phyloP scores from a whole-genome alignment of 2,888 invertebrate genomes.

The Temnothorax rugatulus region DNA sequence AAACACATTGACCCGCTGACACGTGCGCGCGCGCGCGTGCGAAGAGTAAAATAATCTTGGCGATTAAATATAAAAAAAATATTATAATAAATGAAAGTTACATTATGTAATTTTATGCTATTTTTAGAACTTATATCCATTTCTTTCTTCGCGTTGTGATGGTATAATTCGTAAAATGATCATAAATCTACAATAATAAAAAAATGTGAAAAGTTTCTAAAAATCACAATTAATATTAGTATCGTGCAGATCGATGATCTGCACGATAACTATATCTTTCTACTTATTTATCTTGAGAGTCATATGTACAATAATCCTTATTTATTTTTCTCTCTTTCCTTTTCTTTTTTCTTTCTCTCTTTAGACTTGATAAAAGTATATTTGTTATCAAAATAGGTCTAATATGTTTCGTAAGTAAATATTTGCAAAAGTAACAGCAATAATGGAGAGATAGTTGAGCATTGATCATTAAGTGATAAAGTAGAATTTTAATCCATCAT shows the following conservation, averaged over 20 bases:
- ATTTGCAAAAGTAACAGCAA: neutral
- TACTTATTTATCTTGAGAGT: neutral
- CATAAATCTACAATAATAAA: neutral
- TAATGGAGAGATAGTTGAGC: neutral
- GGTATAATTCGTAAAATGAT: neutral
- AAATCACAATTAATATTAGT: neutral
- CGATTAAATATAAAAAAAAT: neutral
- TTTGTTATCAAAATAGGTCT: neutral
- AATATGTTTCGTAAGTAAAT: neutral
- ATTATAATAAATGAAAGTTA: neutral
- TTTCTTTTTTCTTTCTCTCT: neutral
- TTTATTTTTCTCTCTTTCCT: neutral
- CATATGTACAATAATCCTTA: neutral
- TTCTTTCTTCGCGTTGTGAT: neutral
- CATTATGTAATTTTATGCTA: neutral
- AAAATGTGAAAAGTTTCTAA: neutral
- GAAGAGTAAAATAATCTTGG: neutral
- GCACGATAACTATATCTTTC: neutral
- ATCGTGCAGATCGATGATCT: neutral
- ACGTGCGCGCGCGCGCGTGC: neutral
- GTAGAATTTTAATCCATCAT: constrained; percentile 43
- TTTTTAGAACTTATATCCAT: neutral
- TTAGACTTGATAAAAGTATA: neutral
- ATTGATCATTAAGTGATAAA: constrained; percentile 1
- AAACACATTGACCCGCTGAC: constrained; percentile 56